Evolutionary conservation across 2,797 vertebrate species (phyloP), one percentile per base, ranked within the genome.

Genomic region (Karalla daura): DNA sequence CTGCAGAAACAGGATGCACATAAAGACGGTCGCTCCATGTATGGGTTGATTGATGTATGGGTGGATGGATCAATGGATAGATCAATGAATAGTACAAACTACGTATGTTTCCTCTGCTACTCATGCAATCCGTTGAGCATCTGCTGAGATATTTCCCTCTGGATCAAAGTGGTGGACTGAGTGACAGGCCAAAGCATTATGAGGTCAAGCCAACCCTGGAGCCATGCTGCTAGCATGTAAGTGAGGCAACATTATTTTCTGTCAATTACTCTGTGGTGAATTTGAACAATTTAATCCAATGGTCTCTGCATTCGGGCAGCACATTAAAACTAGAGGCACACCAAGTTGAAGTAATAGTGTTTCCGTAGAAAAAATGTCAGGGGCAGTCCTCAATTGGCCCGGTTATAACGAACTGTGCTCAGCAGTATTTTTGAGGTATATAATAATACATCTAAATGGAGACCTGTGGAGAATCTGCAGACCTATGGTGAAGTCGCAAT

Each of bases 1-100:
- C 70, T 73, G 84, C 52, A 74, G 73, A 88, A 73, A 85, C 59
- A 83, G 90, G 88, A 92, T 89, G 90, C 88, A 83, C 65, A 63
- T 62, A 74, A 70, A 40, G 83, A 78, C 63, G 70, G 54, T 30
- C 28, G n/a, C n/a, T n/a, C n/a, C 28, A 7, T n/a, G n/a, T n/a
- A n/a, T n/a, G n/a, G n/a, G n/a, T n/a, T n/a, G n/a, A n/a, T n/a
- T n/a, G n/a, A n/a, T n/a, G n/a, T n/a, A n/a, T n/a, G n/a, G n/a
- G n/a, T n/a, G n/a, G n/a, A n/a, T n/a, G n/a, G n/a, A n/a, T n/a
- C n/a, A n/a, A n/a, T n/a, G n/a, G n/a, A n/a, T n/a, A n/a, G n/a
- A n/a, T n/a, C n/a, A n/a, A n/a, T n/a, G n/a, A n/a, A n/a, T n/a
- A n/a, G n/a, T n/a, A n/a, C n/a, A n/a, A n/a, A n/a, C n/a, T n/a